These are phyloP conservation scores for Cydia fagiglandana DNA, from an alignment of 1,140 invertebrate genomes.

Conservation along the genomic window DNA sequence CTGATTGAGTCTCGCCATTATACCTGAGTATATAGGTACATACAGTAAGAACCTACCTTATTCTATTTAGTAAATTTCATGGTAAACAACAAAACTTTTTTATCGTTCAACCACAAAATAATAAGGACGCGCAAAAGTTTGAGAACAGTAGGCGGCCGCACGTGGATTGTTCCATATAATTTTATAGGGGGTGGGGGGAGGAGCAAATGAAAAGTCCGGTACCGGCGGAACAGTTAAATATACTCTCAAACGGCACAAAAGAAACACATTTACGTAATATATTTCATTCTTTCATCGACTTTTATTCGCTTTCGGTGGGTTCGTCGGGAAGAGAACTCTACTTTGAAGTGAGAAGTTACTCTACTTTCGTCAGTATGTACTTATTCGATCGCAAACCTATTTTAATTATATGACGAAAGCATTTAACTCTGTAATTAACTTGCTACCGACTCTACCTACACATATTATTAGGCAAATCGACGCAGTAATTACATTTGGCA, in stretches of 20 bases:
- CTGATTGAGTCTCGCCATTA: no score
- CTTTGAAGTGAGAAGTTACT: not conserved
- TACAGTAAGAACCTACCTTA: not conserved
- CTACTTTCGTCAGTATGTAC: not conserved
- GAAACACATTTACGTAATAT: slow-evolving; percentile 52
- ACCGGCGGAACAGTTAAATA: slow-evolving; percentile 47
- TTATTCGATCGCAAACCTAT: no score
- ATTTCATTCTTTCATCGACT: slow-evolving; percentile 45
- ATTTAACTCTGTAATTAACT: no score
- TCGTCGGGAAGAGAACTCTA: not conserved
- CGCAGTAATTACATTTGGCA: no score
- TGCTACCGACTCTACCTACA: no score
- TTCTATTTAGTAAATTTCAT: not conserved
- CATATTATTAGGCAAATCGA: no score
- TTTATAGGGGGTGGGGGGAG: slow-evolving; percentile 45
- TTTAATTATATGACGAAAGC: no score
- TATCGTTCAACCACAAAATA: not conserved
- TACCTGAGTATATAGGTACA: no score
- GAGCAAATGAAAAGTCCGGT: slow-evolving; percentile 49
- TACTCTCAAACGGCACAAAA: slow-evolving; percentile 49
- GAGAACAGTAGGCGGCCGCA: slow-evolving; percentile 33
- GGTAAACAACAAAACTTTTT: slow-evolving; percentile 1
- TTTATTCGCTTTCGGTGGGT: slow-evolving; percentile 43
- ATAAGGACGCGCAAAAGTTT: slow-evolving; percentile 37
- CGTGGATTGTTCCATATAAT: slow-evolving; percentile 58